Evolutionary conservation across 2,888 invertebrate species (phyloP).

Genomic region (Tyria jacobaeae): DNA sequence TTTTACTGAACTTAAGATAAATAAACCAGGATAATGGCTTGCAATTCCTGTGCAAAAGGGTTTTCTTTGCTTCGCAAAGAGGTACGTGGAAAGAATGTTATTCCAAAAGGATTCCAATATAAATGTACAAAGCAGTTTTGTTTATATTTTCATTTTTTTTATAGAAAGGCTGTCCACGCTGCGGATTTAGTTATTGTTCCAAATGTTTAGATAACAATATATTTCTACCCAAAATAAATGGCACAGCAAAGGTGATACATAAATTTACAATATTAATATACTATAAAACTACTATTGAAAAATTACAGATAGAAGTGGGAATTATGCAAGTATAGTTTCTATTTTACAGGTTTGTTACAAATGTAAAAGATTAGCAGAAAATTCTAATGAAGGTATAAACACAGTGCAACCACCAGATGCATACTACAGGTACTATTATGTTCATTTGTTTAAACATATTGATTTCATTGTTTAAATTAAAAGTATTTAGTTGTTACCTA

Average conservation of each 20-base stretch:
- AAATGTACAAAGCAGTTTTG: constrained; percentile 1
- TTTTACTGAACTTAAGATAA: too few species aligned
- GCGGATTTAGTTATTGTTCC: constrained; percentile 93
- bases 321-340: constrained; percentile 1
- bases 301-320: background rate
- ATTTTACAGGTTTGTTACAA: constrained; percentile 71
- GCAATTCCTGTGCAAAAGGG: constrained; percentile 90
- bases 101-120: background rate
- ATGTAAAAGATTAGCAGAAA: constrained; percentile 60
- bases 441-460: background rate
- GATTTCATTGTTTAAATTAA: background rate
- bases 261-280: background rate
- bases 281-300: background rate
- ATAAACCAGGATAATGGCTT: constrained; percentile 86
- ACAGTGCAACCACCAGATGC: constrained; percentile 82
- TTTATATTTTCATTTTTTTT: constrained; percentile 59
- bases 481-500: too few species aligned
- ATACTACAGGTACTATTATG: constrained; percentile 88
- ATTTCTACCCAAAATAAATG: constrained; percentile 88
- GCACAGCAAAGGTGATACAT: constrained; percentile 88
- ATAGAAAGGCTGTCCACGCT: constrained; percentile 93
- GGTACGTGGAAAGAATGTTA: constrained; percentile 72
- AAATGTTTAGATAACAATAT: constrained; percentile 92
- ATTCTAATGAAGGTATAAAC: constrained; percentile 46
- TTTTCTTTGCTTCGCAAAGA: constrained; percentile 91